Base-by-base conservation (phyloP, 2,113 vertebrate species). In the Rattus rattus region DNA sequence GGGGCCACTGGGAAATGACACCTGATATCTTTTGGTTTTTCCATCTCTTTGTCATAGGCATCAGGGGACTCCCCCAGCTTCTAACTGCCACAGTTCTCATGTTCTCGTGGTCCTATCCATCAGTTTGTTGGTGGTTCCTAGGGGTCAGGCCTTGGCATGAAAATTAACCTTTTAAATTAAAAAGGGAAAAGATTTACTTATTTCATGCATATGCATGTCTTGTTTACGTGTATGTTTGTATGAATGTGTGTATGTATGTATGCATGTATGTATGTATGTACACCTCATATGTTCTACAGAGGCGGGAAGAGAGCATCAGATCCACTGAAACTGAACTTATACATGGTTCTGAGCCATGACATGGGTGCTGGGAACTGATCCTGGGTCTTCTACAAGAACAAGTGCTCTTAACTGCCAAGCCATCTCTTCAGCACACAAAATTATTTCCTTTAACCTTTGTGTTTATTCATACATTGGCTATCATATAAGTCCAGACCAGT, bases 381-480 rank as follows among this genome's bases (percentile, higher is more conserved):
- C 26, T 47, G 8, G 39, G 83, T 85, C 59, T 65, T 84, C 12
- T 63, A 63, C 13, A 85, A 65, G 26, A 47, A 65, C 39, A 43
- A 65, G 26, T 47, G 39, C 14, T 65, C 83, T 65, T 65, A 85
- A 85, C 39, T 85, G 39, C 83, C n/a, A 43, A 63, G n/a, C 59
- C 14, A 61, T 43, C 39, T 63, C n/a, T 84, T 26, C 24, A 43
- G n/a, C 59, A 24, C 81, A 30, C 2, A 79, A 56, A 86, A 92
- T 39, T 76, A 65, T 43, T 13, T 93, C 52, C 70, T 88, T 92
- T 89, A 59, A 72, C 56, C 63, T 96, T 92, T 43, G 49, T 56
- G 33, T 63, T 92, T 88, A 88, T 79, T 69, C 94, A 77, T 87
- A 72, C 30, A 43, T 84, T 81, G 39, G 61, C 91, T 59, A 72